phyloP scores from a whole-genome alignment of 1,140 invertebrate genomes.

The Eriosoma lanigerum region DNA sequence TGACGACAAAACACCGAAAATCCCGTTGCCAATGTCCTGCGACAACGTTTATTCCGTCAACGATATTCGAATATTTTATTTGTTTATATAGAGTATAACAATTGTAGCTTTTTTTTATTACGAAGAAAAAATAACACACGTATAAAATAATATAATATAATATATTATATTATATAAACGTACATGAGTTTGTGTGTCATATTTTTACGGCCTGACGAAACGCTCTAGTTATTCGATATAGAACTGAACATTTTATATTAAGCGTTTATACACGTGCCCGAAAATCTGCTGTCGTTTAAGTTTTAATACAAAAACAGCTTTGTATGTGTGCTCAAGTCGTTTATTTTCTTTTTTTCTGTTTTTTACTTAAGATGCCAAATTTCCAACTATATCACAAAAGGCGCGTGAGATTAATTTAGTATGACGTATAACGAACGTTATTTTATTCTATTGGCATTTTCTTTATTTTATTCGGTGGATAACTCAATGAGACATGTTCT shows the following conservation, averaged over 20 bases:
- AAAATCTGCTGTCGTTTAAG: neutral
- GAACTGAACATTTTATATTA: neutral
- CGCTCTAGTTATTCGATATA: neutral
- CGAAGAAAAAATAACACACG: neutral
- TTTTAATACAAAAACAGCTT: neutral
- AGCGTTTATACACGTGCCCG: neutral
- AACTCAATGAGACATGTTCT: too few species aligned
- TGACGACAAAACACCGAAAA: neutral
- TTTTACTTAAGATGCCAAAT: neutral
- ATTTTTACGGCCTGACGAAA: too few species aligned
- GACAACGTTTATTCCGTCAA: slow-evolving; percentile 6
- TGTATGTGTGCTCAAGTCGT: neutral
- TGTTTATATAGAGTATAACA: too few species aligned
- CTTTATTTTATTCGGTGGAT: too few species aligned
- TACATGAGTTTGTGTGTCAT: neutral
- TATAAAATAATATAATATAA: neutral
- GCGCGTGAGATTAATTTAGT: too few species aligned
- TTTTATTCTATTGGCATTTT: too few species aligned
- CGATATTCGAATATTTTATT: neutral
- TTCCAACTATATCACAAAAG: too few species aligned
- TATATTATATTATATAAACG: neutral
- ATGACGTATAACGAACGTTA: too few species aligned
- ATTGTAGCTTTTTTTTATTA: neutral
- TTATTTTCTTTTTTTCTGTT: neutral
- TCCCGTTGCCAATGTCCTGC: neutral